A percentile compares a stretch with the other conserved stretches of the same genome.
Evolutionary conservation across 2,888 invertebrate species (phyloP).

Genomic region (Clitarchus hookeri): DNA sequence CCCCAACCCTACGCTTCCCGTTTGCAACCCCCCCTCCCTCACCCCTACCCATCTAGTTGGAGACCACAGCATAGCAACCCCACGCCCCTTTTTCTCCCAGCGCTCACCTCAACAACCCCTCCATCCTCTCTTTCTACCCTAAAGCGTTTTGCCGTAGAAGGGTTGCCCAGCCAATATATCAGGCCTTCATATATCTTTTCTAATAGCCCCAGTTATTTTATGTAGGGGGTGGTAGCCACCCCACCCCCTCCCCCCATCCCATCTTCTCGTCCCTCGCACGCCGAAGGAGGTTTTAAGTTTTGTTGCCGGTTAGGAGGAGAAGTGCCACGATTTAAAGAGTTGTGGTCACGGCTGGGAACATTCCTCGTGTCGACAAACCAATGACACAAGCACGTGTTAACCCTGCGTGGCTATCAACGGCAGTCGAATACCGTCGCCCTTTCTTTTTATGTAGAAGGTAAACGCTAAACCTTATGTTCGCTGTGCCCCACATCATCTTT

Average conservation of each 20-base stretch:
- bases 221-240: not conserved
- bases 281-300: not conserved
- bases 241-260: not conserved
- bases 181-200: conserved; percentile 10
- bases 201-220: conserved; percentile 14
- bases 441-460: too few species aligned
- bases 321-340: not conserved
- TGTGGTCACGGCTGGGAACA: not conserved
- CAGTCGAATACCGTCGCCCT: too few species aligned
- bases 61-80: not conserved
- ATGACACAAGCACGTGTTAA: too few species aligned
- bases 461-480: too few species aligned
- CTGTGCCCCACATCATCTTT: too few species aligned
- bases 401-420: too few species aligned
- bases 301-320: not conserved
- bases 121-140: not conserved
- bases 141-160: conserved; percentile 6
- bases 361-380: too few species aligned
- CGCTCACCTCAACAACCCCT: not conserved
- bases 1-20: not conserved
- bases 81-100: not conserved
- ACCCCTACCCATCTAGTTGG: too few species aligned
- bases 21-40: not conserved
- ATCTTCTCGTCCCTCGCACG: not conserved
- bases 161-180: not conserved